phyloP scores from a whole-genome alignment of 2,113 vertebrate species.

The Peromyscus californicus region DNA sequence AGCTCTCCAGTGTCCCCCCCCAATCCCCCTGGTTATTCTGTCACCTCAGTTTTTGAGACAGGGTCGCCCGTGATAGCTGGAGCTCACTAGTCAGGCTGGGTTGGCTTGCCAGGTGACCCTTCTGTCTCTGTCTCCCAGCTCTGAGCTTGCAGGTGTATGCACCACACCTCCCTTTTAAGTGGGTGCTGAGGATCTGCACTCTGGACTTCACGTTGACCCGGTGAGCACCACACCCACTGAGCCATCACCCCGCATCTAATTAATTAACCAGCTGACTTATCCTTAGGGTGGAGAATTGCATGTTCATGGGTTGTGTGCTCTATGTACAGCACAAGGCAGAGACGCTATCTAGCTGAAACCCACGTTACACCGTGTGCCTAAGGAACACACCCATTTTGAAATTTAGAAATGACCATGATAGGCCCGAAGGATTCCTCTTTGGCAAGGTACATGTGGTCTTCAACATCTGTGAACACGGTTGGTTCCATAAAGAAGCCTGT shows the following conservation, averaged over 20 bases:
- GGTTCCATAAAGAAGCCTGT: constrained; percentile 93
- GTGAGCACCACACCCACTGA: not conserved
- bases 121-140: not conserved
- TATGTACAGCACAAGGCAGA: not conserved
- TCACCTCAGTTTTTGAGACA: not conserved
- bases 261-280: not conserved
- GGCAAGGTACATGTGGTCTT: constrained; percentile 91
- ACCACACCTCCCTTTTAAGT: not conserved
- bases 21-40: not conserved
- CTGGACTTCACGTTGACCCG: not conserved
- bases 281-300: not conserved
- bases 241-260: not conserved
- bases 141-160: not conserved
- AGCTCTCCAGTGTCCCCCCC: not conserved
- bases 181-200: not conserved
- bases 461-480: constrained; percentile 91
- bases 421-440: constrained; percentile 95
- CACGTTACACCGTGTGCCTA: not conserved
- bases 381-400: constrained; percentile 93
- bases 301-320: not conserved
- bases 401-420: constrained; percentile 98
- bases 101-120: not conserved
- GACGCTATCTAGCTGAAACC: not conserved
- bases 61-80: not conserved
- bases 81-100: not conserved